Evolutionary conservation across 2,113 vertebrate genomes (phyloP).

Genomic region (Pseudorectes ferrugineus): DNA sequence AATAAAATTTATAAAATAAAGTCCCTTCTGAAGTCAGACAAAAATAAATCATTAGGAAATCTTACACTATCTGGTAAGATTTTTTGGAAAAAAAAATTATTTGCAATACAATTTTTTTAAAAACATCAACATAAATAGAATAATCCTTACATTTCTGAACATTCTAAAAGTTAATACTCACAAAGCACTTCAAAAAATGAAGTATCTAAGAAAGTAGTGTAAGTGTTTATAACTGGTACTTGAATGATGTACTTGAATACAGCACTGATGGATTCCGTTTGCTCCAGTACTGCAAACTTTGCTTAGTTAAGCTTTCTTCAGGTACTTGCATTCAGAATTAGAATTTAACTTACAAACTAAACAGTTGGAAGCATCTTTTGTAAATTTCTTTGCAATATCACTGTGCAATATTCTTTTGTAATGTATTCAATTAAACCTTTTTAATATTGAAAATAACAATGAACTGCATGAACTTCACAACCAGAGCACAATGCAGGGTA

Average conservation of each 20-base stretch:
- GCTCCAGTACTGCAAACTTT: not conserved
- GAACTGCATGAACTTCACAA: not conserved
- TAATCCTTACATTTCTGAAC: not conserved
- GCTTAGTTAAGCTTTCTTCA: not conserved
- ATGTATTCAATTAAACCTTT: not conserved
- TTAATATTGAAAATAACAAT: not conserved
- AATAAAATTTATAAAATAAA: not conserved
- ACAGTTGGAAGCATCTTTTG: not conserved
- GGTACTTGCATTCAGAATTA: not conserved
- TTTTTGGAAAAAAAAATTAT: not conserved
- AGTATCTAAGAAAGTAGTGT: not conserved
- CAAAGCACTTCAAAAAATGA: not conserved
- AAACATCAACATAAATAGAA: not conserved
- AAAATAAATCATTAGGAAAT: not conserved
- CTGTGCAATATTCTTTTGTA: not conserved
- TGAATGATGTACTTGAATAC: not conserved
- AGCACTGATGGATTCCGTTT: not conserved
- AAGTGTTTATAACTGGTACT: not conserved
- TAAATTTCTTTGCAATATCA: not conserved
- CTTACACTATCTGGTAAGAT: no score
- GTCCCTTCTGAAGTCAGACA: not conserved
- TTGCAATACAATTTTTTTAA: not conserved
- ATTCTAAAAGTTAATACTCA: not conserved
- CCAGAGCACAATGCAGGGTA: not conserved
- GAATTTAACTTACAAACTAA: not conserved